Evolutionary conservation across 2,113 vertebrate species (phyloP), one percentile per base, ranked within the genome.

Genomic region (Microcebus ravelobensis): DNA sequence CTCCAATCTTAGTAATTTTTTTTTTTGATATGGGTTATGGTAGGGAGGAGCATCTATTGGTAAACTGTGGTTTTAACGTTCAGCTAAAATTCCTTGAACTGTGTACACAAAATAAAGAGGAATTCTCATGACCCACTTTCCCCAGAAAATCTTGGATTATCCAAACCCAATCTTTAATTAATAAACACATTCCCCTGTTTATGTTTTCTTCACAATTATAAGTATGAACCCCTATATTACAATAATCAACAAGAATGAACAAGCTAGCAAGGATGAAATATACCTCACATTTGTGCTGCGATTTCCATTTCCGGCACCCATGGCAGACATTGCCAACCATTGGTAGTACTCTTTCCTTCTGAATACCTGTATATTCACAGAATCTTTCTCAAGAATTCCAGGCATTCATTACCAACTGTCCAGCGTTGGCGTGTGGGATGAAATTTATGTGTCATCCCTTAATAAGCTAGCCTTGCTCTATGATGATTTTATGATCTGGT

Each of bases 211-310:
- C 15, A 27, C 12, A 20, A n/a, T 81, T 14, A 39, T 81, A 34
- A 39, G 88, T 87, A 10, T 67, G 17, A 96, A 77, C 5, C 11
- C 25, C 18, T n/a, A 9, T 79, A 42, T 79, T 31, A 61, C 18
- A 77, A 76, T 48, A 95, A 48, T 91, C n/a, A 90, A 89, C 6
- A 93, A 23, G 21, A 50, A 89, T 93, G 14, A 92, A 76, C 23
- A 85, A 94, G 20, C 10, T 25, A 93, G 3, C 27, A 82, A 79
- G 17, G 14, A 79, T 80, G 3, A 68, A 95, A 96, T 48, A 71
- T 59, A 68, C 12, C 18, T 93, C 67, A 34, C 27, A 89, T 95
- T 85, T 71, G 8, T 93, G 17, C 39, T 86, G 4, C 17, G 10
- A 36, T 97, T 96, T 95, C 57, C 6, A 86, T 67, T 85, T 86